These are phyloP conservation scores for Ranitomeya variabilis DNA, from an alignment of 2,113 vertebrate genomes.

Conservation along the genomic window DNA sequence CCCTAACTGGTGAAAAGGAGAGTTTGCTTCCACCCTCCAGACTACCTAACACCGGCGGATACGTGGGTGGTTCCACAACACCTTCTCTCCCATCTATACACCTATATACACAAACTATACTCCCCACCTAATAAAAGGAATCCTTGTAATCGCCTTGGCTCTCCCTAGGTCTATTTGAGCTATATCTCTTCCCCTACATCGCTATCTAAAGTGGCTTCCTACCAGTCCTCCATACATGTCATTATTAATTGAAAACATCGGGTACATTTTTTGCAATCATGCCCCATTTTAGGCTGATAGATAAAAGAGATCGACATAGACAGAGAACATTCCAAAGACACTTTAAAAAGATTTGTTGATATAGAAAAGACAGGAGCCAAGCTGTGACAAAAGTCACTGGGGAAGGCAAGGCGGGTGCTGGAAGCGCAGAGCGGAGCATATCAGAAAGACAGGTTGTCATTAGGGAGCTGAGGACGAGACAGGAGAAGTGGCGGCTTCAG, in stretches of 20 bases:
- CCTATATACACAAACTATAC: no score
- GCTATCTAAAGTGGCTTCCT: no score
- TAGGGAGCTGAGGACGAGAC: neutral
- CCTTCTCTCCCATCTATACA: no score
- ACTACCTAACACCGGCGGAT: no score
- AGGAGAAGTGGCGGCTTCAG: neutral
- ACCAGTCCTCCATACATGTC: neutral
- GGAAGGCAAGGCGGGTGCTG: neutral
- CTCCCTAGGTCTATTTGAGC: no score
- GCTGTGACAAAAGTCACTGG: neutral
- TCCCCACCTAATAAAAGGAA: no score
- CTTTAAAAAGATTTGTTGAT: neutral
- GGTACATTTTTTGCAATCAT: neutral
- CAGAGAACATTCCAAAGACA: neutral
- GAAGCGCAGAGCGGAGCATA: neutral
- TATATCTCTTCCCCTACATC: no score
- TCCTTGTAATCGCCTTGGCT: no score
- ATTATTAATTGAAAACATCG: neutral
- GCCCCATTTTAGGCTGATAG: neutral
- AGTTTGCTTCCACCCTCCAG: no score
- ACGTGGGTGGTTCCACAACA: no score
- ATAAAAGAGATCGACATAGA: neutral
- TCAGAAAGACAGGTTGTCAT: conserved; percentile 10
- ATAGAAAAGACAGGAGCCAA: neutral
- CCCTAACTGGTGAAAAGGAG: no score